Percentiles rank a stretch among this genome's conserved stretches.
Conservation (phyloP, 2,113 vertebrate species). For the Neodon shergylaensis region DNA sequence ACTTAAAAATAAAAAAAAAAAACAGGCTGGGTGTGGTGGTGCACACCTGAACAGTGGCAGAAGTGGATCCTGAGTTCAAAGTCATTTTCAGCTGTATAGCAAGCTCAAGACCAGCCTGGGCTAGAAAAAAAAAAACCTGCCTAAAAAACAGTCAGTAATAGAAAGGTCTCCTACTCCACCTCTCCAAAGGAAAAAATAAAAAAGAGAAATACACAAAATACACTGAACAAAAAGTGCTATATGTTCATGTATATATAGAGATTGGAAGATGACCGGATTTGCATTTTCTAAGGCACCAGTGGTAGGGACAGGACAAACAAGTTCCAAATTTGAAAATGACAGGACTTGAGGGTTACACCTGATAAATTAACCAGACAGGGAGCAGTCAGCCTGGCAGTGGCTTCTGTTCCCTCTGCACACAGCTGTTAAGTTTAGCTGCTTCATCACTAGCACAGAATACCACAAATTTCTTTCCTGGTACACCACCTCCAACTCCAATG, state of each 20-base stretch:
- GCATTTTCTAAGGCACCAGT: constrained; percentile 18
- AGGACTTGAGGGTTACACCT: background rate
- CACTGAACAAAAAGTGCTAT: background rate
- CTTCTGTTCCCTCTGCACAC: background rate
- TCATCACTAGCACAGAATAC: background rate
- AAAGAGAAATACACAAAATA: background rate
- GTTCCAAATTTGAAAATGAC: background rate
- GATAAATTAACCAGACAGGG: background rate
- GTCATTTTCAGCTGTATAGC: background rate
- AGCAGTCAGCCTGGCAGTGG: background rate
- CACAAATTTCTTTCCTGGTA: background rate
- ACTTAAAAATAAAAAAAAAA: background rate
- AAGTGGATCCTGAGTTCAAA: background rate
- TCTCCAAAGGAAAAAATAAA: background rate
- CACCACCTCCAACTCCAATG: background rate
- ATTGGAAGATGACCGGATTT: background rate
- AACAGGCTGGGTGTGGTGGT: background rate
- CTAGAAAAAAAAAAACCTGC: background rate
- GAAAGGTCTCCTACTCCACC: background rate
- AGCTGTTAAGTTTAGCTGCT: background rate
- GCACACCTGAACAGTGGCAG: background rate
- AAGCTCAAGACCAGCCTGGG: background rate
- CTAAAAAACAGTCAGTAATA: background rate
- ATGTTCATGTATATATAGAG: background rate
- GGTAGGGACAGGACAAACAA: background rate